Base-by-base conservation (phyloP, 2,797 vertebrate genomes). In the Sebastolobus alascanus region DNA sequence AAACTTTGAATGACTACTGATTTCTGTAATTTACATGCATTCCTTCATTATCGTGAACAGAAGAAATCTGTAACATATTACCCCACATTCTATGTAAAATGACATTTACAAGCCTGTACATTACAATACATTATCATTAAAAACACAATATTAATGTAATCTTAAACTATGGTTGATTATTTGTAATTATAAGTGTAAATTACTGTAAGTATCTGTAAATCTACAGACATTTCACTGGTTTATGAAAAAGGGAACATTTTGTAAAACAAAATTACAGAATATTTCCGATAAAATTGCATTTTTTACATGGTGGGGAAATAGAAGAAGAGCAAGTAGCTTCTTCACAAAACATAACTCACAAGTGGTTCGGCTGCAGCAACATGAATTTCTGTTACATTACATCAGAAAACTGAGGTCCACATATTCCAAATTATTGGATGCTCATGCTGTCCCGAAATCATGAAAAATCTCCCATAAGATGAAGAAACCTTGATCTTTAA, bases 261-360 rank as follows among this genome's bases (percentile, higher is more conserved):
- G 35, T 8, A 37, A 0, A 46, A 46, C 16, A 46, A 46, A 46
- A 50, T 20, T 0, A 50, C 46, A 20, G 46, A 50, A 50, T 50
- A 8, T 50, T 50, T 1, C 46, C 18, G 0, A 20, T 46, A 46
- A 0, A 46, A 46, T 46, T 50, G 46, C 46, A 54, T 54, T n/a
- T 54, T 54, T 25, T 55, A 31, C 56, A 71, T 13, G 37, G 35
- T 50, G 54, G 50, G 22, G 37, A 64, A 80, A 61, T 68, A 70
- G 27, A 58, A 70, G 37, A 66, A 37, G 64, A 35, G n/a, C 38
- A 37, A 67, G 63, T n/a, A 16, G 35, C 63, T 78, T 40, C 50
- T 72, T 54, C 55, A 50, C 63, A 72, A 40, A 46, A 67, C 31
- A 79, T 37, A 29, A 71, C 68, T 77, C 55, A 67, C 61, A 25